Evolutionary conservation across 2,888 invertebrate species (phyloP).

Genomic region (Hoplodrina blanda): DNA sequence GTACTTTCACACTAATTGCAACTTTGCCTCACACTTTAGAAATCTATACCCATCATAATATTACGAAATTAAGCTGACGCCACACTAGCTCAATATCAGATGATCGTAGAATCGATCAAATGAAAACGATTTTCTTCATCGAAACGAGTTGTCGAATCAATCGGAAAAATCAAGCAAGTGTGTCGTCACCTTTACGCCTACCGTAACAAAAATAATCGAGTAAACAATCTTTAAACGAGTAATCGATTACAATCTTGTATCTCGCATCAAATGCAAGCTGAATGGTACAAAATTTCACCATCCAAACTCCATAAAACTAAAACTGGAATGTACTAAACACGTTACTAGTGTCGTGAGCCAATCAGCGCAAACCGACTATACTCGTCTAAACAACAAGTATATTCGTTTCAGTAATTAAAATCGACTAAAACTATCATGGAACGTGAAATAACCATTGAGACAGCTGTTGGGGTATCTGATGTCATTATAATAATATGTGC

Average conservation of each 20-base stretch:
- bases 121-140: neutral
- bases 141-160: neutral
- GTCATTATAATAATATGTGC: constrained; percentile 31
- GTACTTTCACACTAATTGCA: constrained; percentile 35
- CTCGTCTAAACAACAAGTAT: constrained; percentile 27
- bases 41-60: constrained; percentile 2
- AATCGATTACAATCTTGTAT: constrained; percentile 29
- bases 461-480: constrained; percentile 33
- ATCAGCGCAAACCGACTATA: constrained; percentile 36
- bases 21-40: constrained; percentile 15
- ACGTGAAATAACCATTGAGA: constrained; percentile 28
- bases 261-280: constrained; percentile 16
- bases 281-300: constrained; percentile 24
- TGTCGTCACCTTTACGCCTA: neutral
- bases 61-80: constrained; percentile 5
- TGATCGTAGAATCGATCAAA: constrained; percentile 1
- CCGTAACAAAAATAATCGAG: constrained; percentile 13
- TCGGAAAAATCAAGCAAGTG: constrained; percentile 14
- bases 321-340: constrained; percentile 56
- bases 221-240: constrained; percentile 14
- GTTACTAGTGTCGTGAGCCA: constrained; percentile 25
- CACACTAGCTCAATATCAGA: neutral
- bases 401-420: constrained; percentile 55
- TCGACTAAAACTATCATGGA: constrained; percentile 41
- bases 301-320: constrained; percentile 35